Percentiles rank a stretch among this genome's conserved stretches.
Conservation (phyloP, 2,888 invertebrate species). For the Shargacucullia verbasci region DNA sequence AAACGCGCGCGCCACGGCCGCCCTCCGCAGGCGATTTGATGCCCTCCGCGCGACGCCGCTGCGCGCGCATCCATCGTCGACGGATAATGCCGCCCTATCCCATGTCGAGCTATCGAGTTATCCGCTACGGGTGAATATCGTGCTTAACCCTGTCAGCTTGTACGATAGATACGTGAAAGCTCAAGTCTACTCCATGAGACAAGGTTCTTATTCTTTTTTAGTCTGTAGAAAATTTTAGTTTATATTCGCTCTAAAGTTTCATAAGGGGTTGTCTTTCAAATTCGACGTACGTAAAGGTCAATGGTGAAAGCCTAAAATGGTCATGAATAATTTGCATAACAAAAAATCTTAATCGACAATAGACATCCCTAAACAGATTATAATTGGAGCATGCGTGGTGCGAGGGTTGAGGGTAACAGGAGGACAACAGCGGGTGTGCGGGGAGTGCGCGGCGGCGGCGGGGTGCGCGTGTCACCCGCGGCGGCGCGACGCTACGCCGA, state of each 20-base stretch:
- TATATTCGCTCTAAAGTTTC: neutral
- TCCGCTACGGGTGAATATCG: conserved; percentile 74
- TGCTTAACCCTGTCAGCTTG: conserved; percentile 77
- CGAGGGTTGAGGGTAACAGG: conserved; percentile 78
- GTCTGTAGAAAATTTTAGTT: conserved; percentile 26
- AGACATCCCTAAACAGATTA: conserved; percentile 88
- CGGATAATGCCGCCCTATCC: conserved; percentile 86
- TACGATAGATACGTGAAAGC: conserved; percentile 69
- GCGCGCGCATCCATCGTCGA: conserved; percentile 82
- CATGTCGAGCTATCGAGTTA: conserved; percentile 86
- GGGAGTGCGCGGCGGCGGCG: conserved; percentile 53
- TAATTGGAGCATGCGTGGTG: conserved; percentile 89
- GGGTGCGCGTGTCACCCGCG: conserved; percentile 79
- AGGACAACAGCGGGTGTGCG: conserved; percentile 61
- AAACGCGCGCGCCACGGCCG: conserved; percentile 83
- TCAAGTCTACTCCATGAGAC: conserved; percentile 59
- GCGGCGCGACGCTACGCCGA: conserved; percentile 75
- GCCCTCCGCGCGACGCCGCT: conserved; percentile 85
- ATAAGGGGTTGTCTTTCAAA: neutral
- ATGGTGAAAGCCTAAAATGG: neutral
- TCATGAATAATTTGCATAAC: conserved; percentile 46
- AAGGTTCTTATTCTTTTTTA: conserved; percentile 52
- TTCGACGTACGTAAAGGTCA: neutral
- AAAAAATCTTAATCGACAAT: conserved; percentile 80
- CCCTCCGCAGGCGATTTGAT: conserved; percentile 87